A percentile compares a stretch with the other conserved stretches of the same genome.
phyloP scores from a whole-genome alignment of 2,888 invertebrate genomes.

The Syritta pipiens region DNA sequence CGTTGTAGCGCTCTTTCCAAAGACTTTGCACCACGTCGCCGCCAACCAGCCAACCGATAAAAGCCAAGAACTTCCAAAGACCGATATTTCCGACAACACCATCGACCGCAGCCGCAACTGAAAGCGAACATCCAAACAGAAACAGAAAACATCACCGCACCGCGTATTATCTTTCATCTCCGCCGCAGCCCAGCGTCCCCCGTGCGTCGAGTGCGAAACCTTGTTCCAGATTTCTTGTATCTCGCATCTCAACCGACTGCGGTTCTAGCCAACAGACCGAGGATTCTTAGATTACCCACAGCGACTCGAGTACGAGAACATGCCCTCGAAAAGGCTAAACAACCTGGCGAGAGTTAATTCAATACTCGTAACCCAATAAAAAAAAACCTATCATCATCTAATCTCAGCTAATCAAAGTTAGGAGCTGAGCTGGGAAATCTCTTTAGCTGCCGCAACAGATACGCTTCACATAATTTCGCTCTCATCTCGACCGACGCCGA shows the following conservation, averaged over 20 bases:
- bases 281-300: conserved; percentile 48
- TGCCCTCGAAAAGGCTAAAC: conserved; percentile 43
- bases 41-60: background rate
- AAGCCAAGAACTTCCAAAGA: background rate
- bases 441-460: background rate
- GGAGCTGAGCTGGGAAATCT: conserved; percentile 6
- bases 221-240: conserved; percentile 43
- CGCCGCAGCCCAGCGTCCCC: background rate
- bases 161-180: conserved; percentile 17
- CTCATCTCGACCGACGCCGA: background rate
- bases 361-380: too few species aligned
- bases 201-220: conserved; percentile 19
- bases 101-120: too few species aligned
- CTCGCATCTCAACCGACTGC: too few species aligned
- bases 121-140: background rate
- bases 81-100: background rate
- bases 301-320: background rate
- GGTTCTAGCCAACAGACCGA: conserved; percentile 55
- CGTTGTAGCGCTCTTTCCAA: too few species aligned
- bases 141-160: background rate
- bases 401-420: too few species aligned
- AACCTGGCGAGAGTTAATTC: background rate
- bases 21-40: too few species aligned
- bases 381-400: too few species aligned
- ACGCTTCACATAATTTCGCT: conserved; percentile 22